Conservation (phyloP, 2,888 invertebrate genomes). For the Pheosia gnoma region DNA sequence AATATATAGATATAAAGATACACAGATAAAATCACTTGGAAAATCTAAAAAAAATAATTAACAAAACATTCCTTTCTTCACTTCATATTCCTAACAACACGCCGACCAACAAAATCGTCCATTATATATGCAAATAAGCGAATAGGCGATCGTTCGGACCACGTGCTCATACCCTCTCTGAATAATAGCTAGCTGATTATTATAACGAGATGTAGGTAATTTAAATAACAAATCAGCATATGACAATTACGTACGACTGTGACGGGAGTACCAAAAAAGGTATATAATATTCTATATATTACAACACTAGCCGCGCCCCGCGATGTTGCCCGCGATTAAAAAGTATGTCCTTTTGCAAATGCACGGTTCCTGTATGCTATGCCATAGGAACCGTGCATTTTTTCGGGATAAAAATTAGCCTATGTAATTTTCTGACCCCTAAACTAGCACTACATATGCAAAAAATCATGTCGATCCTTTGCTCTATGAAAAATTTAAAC, state of each 20-base stretch:
- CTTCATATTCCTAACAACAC: constrained; percentile 18
- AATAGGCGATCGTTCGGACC: constrained; percentile 19
- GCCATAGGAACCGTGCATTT: too few relatives aligned
- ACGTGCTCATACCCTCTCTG: constrained; percentile 28
- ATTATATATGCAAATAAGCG: constrained; percentile 19
- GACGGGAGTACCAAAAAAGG: constrained; percentile 20
- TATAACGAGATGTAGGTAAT: constrained; percentile 33
- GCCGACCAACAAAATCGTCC: constrained; percentile 8
- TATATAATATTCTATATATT: constrained; percentile 17
- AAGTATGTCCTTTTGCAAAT: too few relatives aligned
- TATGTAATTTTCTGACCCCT: too few relatives aligned
- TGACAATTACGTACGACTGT: constrained; percentile 22
- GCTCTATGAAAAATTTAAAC: too few relatives aligned
- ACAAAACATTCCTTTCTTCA: constrained; percentile 7
- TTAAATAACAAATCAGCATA: constrained; percentile 45
- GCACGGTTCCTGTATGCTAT: too few relatives aligned
- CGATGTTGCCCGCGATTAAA: too few relatives aligned
- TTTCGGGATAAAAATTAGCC: too few relatives aligned
- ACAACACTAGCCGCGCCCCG: too few relatives aligned
- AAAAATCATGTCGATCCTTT: too few relatives aligned
- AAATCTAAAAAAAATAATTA: not conserved
- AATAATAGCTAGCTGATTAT: constrained; percentile 44
- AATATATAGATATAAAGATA: too few relatives aligned
- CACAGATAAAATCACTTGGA: too few relatives aligned
- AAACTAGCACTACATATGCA: too few relatives aligned